phyloP scores from a whole-genome alignment of 2,113 vertebrate species.

The Tursiops truncatus region DNA sequence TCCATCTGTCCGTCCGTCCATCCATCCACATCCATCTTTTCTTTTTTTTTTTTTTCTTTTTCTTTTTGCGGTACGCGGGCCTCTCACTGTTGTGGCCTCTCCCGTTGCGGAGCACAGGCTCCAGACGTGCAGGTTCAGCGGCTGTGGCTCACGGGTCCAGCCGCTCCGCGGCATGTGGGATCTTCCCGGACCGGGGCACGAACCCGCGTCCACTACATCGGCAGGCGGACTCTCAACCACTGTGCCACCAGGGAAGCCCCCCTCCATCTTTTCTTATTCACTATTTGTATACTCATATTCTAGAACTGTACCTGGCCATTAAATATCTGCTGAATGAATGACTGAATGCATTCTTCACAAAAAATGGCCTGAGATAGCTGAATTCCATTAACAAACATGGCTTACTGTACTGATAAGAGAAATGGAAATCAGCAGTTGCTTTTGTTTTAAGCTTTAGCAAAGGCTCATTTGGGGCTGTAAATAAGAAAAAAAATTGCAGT shows the following conservation, averaged over 20 bases:
- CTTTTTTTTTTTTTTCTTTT: not conserved
- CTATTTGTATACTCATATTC: not conserved
- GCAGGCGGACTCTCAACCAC: no score
- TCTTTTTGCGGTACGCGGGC: no score
- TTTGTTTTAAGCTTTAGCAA: not conserved
- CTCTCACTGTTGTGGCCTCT: no score
- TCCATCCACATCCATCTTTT: not conserved
- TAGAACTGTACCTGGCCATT: not conserved
- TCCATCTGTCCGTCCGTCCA: not conserved
- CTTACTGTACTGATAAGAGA: not conserved
- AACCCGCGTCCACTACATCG: no score
- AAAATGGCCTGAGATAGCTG: not conserved
- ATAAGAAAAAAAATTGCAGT: not conserved
- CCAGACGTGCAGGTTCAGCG: no score
- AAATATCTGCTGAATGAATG: slow-evolving; percentile 4
- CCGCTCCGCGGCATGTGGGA: no score
- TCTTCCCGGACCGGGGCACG: no score
- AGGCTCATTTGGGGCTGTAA: not conserved
- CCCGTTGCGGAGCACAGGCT: no score
- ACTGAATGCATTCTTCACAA: not conserved
- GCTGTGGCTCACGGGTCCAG: no score
- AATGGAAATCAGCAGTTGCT: not conserved
- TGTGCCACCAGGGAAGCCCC: no score
- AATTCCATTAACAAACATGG: not conserved
- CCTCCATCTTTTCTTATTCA: not conserved